These are phyloP conservation scores for Taenioides sp. DNA, from an alignment of 2,797 vertebrate genomes.

Conservation along the genomic window DNA sequence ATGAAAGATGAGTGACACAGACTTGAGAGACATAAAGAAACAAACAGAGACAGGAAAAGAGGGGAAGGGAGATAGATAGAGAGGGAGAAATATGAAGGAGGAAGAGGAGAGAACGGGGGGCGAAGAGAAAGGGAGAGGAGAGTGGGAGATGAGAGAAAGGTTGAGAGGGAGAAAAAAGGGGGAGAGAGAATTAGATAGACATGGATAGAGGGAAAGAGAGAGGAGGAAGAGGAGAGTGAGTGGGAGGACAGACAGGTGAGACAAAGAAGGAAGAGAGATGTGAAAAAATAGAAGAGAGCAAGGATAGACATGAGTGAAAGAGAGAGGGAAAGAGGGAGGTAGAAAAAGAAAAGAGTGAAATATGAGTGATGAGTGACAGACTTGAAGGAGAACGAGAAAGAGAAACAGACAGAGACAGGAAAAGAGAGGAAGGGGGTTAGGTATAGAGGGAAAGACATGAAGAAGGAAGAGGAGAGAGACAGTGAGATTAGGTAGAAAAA, in stretches of 20 bases:
- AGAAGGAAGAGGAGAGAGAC: not conserved
- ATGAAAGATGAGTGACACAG: not conserved
- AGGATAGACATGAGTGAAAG: not conserved
- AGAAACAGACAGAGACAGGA: no score
- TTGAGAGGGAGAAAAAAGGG: not conserved
- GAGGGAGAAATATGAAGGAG: not conserved
- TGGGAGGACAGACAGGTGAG: no score
- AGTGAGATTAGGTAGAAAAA: constrained; percentile 29
- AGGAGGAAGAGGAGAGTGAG: not conserved
- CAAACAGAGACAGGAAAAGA: not conserved
- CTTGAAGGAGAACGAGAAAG: no score
- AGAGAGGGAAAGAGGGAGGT: not conserved
- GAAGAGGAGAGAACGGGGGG: not conserved
- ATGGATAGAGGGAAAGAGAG: not conserved
- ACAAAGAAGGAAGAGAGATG: not conserved
- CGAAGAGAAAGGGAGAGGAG: not conserved
- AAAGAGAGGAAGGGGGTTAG: no score
- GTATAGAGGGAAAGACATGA: not conserved
- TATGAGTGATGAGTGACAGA: no score
- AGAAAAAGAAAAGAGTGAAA: not conserved
- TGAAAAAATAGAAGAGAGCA: not conserved
- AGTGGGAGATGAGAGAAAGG: not conserved
- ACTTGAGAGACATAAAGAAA: not conserved
- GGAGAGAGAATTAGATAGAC: not conserved
- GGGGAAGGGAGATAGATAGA: not conserved